Base-by-base conservation (phyloP, 2,113 vertebrate species). In the Indicator maculatus region DNA sequence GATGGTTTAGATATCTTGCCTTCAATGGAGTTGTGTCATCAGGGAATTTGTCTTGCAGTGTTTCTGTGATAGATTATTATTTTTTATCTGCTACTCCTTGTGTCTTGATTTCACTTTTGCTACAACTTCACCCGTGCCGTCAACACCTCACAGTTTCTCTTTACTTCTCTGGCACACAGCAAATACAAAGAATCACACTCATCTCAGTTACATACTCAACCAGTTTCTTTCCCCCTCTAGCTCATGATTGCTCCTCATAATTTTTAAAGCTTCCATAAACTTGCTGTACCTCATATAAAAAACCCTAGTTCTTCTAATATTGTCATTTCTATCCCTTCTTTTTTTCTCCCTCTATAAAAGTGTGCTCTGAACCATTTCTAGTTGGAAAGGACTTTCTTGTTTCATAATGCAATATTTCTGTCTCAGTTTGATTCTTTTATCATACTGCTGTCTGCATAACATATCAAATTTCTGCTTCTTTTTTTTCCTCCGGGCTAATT, bases 201-300 rank as follows among this genome's bases (percentile, higher is more conserved):
- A 0, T 95, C 72, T 95, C 76, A 64, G 79, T 88, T 86, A 93
- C 72, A 27, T 65, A 75, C 33, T 72, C 41, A 90, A 33, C 13
- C 18, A 31, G 16, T 67, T 91, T 71, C 76, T 82, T 91, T 91
- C 88, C 0, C 0, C 72, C 41, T 64, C 72, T 64, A 79, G 23
- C 56, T 94, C 58, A 33, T 71, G 65, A 55, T 69, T 75, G 27
- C 66, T 74, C 73, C 69, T 93, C 91, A 88, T 94, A 86, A 89
- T 87, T 95, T 96, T 73, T 83, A 90, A 90, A 83, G 8, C n/a
- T 81, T 88, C 65, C 80, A 94, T 75, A 82, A 89, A 83, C 44
- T 86, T 88, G 8, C 53, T 44, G 77, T 9, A 56, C 6, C 1
- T 2, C 26, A 76, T 79, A 41, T 63, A 16, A 79, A 79, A 24